Conservation (phyloP, 2,797 vertebrate genomes). For the Cyprinodon diabolis region DNA sequence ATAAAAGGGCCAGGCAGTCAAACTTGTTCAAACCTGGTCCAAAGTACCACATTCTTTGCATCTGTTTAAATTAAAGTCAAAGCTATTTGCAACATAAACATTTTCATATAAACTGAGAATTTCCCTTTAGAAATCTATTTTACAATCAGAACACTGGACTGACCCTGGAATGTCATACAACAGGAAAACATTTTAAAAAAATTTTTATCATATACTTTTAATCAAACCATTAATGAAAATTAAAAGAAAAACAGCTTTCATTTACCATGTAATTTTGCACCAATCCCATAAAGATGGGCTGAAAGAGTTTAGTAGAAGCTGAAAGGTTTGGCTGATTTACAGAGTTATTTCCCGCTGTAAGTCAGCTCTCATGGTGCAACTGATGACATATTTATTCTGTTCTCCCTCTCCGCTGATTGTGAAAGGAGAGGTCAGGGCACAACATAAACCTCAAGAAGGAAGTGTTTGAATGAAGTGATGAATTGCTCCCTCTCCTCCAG, state of each 20-base stretch:
- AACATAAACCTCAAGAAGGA: conserved; percentile 39
- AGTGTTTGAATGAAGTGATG: conserved; percentile 62
- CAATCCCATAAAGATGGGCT: neutral
- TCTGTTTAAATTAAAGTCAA: neutral
- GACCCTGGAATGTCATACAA: neutral
- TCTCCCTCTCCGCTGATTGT: conserved; percentile 31
- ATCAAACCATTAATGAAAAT: neutral
- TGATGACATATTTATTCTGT: conserved; percentile 66
- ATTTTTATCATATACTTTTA: neutral
- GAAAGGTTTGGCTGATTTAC: conserved; percentile 5
- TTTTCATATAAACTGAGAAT: neutral
- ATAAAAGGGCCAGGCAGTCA: neutral
- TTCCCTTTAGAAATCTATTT: neutral
- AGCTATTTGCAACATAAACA: neutral
- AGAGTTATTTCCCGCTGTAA: conserved; percentile 46
- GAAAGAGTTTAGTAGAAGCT: conserved; percentile 3
- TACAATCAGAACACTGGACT: neutral
- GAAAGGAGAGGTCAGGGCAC: conserved; percentile 48
- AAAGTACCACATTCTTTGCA: too few relatives aligned
- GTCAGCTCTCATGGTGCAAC: conserved; percentile 37
- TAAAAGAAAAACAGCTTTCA: neutral
- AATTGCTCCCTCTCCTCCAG: conserved; percentile 47
- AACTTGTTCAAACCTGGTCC: too few relatives aligned
- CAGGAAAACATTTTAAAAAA: neutral
- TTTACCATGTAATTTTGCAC: neutral